A percentile compares a stretch with the other conserved stretches of the same genome.
Conservation (phyloP, 1,140 invertebrate genomes). For the Triops cancriformis region DNA sequence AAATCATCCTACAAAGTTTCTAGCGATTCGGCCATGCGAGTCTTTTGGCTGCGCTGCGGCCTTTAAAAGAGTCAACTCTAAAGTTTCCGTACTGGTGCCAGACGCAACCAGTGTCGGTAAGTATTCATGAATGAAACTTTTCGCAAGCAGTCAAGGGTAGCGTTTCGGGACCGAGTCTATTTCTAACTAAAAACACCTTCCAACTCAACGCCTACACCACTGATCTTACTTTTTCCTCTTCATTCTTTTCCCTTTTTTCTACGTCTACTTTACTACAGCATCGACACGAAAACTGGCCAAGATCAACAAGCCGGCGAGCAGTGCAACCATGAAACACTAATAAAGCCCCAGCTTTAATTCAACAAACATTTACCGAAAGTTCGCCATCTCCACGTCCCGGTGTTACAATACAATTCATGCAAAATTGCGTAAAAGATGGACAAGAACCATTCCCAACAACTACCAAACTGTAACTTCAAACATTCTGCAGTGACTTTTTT, state of each 20-base stretch:
- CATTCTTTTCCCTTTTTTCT: too few relatives aligned
- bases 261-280: background rate
- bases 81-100: background rate
- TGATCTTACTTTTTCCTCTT: background rate
- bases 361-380: background rate
- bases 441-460: background rate
- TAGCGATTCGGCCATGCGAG: too few relatives aligned
- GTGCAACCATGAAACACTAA: constrained; percentile 5
- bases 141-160: background rate
- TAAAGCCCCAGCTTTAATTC: background rate
- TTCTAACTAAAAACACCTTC: constrained; percentile 9
- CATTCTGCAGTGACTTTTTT: background rate
- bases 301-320: background rate
- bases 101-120: background rate
- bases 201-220: background rate
- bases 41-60: too few relatives aligned
- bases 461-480: background rate
- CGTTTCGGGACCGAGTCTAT: background rate
- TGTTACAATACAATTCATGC: constrained; percentile 4
- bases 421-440: background rate
- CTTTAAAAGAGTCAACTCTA: background rate
- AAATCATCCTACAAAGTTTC: too few relatives aligned
- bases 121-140: constrained; percentile 7
- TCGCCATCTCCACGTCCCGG: background rate
- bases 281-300: background rate